A percentile compares a stretch with the other conserved stretches of the same genome.
These are phyloP conservation scores for Xerus inauris DNA, from an alignment of 2,113 vertebrate species.

Conservation along the genomic window DNA sequence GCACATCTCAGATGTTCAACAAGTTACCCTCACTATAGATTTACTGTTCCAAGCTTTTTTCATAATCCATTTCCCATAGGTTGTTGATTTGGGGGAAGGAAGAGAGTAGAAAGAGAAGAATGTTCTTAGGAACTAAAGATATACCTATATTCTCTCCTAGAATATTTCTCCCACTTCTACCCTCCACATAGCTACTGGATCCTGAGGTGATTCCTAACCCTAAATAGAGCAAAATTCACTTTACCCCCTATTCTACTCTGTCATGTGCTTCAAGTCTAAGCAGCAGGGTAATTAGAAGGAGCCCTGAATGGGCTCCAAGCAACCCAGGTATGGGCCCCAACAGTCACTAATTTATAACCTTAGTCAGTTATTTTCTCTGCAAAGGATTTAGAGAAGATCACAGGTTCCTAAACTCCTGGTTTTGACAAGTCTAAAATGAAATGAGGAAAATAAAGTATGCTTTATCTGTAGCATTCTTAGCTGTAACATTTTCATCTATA, in stretches of 20 bases:
- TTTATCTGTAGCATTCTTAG: not conserved
- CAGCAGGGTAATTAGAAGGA: not conserved
- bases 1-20: not conserved
- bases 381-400: not conserved
- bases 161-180: not conserved
- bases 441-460: not conserved
- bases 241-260: not conserved
- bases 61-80: not conserved
- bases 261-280: not conserved
- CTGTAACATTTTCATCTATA: not conserved
- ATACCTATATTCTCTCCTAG: not conserved
- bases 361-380: not conserved
- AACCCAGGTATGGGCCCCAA: not conserved
- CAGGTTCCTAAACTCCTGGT: not conserved
- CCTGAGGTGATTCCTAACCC: not conserved
- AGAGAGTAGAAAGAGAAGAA: not conserved
- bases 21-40: not conserved
- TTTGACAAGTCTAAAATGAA: conserved; percentile 7
- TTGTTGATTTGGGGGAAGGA: not conserved
- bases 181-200: not conserved
- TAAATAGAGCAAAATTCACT: not conserved
- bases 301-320: not conserved
- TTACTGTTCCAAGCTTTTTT: not conserved
- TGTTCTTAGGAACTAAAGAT: not conserved
- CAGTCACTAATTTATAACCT: not conserved